These are phyloP conservation scores for Bombus soroeensis DNA, from an alignment of 1,140 invertebrate species.

Conservation along the genomic window DNA sequence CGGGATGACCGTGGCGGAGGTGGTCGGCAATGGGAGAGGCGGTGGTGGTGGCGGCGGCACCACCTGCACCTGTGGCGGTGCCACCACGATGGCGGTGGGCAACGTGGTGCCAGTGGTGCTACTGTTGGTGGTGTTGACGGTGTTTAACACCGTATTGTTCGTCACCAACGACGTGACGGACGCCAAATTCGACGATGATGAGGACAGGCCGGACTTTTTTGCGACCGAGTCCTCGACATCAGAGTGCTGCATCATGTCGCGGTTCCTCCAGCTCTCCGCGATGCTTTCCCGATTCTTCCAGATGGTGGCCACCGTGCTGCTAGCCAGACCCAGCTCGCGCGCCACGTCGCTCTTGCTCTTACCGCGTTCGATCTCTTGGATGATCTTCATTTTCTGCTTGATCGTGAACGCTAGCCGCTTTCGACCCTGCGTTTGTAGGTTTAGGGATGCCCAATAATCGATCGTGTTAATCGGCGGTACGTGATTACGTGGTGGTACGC, in stretches of 20 bases:
- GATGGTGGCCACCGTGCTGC: constrained; percentile 85
- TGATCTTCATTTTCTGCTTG: constrained; percentile 86
- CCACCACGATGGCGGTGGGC: constrained; percentile 41
- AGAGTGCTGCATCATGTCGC: constrained; percentile 79
- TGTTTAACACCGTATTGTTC: constrained; percentile 40
- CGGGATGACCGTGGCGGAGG: constrained; percentile 46
- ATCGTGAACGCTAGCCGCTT: constrained; percentile 85
- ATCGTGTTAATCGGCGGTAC: constrained; percentile 65
- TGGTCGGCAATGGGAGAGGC: constrained; percentile 56
- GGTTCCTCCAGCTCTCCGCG: constrained; percentile 81
- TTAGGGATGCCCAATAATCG: constrained; percentile 72
- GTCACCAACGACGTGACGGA: constrained; percentile 40
- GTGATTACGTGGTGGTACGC: constrained; percentile 40
- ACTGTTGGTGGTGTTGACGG: constrained; percentile 40
- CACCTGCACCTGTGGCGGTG: constrained; percentile 53
- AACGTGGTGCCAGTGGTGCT: constrained; percentile 40
- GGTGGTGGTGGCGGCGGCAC: constrained; percentile 53
- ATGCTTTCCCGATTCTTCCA: constrained; percentile 85
- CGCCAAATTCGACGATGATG: constrained; percentile 30
- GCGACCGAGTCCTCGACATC: constrained; percentile 45
- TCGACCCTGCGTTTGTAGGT: constrained; percentile 82
- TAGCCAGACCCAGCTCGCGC: constrained; percentile 84
- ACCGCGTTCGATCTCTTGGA: constrained; percentile 85
- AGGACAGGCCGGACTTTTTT: constrained; percentile 52
- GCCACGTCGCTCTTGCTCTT: constrained; percentile 85